Percentiles rank a stretch among this genome's conserved stretches.
Conservation (phyloP, 2,797 vertebrate genomes). For the Pyrocephalus nanus region DNA sequence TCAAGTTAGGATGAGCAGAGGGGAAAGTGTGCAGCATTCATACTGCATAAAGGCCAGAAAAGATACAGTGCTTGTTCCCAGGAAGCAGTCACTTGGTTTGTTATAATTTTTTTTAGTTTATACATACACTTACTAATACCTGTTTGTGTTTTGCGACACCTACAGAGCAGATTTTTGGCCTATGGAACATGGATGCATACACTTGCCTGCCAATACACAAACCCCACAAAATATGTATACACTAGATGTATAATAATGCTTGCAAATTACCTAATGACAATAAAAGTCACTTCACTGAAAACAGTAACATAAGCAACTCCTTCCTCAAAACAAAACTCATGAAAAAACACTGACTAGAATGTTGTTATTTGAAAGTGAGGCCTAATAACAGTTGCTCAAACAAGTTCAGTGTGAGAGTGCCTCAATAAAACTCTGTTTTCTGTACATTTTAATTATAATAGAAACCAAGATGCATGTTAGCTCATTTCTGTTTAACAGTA, state of each 20-base stretch:
- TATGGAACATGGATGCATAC: not conserved
- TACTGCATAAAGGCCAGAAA: not conserved
- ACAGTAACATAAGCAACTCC: not conserved
- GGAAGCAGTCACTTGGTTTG: not conserved
- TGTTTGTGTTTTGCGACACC: not conserved
- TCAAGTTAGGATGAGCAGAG: not conserved
- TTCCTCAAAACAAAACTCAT: not conserved
- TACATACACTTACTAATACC: not conserved
- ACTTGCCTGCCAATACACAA: not conserved
- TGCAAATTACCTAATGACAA: not conserved
- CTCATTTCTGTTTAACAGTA: not conserved
- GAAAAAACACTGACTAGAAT: not conserved
- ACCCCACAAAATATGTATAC: not conserved
- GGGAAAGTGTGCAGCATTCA: accelerated
- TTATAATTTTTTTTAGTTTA: not conserved
- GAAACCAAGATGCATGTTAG: not conserved
- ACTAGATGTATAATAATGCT: not conserved
- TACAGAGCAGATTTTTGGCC: not conserved
- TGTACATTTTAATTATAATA: not conserved
- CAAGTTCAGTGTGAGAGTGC: not conserved
- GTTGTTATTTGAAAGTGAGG: not conserved
- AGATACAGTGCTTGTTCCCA: not conserved
- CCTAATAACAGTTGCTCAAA: not conserved
- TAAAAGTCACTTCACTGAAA: not conserved
- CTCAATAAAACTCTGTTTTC: not conserved